A percentile compares a stretch with the other conserved stretches of the same genome.
These are phyloP conservation scores for Limonius californicus DNA, from an alignment of 1,140 invertebrate species.

Conservation along the genomic window DNA sequence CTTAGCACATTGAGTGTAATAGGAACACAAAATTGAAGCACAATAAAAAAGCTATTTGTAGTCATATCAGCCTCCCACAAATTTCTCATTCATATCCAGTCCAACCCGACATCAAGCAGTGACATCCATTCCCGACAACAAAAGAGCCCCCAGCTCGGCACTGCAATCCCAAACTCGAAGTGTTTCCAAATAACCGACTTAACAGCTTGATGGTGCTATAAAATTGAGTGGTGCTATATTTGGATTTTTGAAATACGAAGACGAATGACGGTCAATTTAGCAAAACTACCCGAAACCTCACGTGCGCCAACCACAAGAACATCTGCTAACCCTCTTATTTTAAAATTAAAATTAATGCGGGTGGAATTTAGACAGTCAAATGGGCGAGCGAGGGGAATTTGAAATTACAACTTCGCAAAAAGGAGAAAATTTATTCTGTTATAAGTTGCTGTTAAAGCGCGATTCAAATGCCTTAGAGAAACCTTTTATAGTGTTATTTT, in stretches of 20 bases:
- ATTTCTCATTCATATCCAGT: constrained; percentile 9
- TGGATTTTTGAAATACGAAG: neutral
- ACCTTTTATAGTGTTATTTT: too few species aligned
- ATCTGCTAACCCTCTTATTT: constrained; percentile 7
- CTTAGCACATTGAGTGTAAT: too few species aligned
- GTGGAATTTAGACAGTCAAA: too few species aligned
- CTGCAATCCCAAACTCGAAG: too few species aligned
- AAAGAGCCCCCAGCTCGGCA: neutral
- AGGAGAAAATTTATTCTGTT: too few species aligned
- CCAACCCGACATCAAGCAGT: neutral
- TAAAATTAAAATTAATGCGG: neutral
- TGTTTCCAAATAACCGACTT: too few species aligned
- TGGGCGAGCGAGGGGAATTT: too few species aligned
- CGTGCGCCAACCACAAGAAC: neutral
- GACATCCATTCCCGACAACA: constrained; percentile 1
- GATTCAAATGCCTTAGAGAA: too few species aligned
- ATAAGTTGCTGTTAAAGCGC: too few species aligned
- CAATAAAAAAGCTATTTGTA: constrained; percentile 6
- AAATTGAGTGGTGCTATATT: neutral
- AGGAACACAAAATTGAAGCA: neutral
- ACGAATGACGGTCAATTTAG: neutral
- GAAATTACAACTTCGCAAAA: too few species aligned
- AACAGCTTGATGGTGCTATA: neutral
- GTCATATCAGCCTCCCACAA: neutral
- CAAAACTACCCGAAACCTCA: neutral